Conservation (phyloP, 2,888 invertebrate species). For the Lissocephala sabroskyi region DNA sequence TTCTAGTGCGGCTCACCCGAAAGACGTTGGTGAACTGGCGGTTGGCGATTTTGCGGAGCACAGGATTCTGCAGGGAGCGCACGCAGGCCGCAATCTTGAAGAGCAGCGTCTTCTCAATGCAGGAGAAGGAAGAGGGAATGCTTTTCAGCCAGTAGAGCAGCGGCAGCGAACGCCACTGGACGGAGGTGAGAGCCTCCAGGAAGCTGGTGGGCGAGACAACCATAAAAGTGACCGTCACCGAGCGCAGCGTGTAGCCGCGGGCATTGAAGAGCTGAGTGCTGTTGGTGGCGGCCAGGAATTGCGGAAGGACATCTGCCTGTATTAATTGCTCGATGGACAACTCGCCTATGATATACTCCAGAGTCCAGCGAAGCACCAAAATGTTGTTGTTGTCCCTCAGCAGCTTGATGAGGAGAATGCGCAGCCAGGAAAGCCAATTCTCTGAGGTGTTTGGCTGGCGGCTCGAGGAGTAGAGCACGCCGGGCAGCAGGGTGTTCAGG, state of each 20-base stretch:
- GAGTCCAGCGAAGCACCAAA: conserved; percentile 64
- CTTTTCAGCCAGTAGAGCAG: conserved; percentile 53
- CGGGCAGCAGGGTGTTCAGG: conserved; percentile 36
- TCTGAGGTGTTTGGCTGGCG: conserved; percentile 4
- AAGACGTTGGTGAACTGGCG: no score
- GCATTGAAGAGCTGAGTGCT: conserved; percentile 59
- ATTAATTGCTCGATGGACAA: conserved; percentile 34
- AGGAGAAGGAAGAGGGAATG: conserved; percentile 6
- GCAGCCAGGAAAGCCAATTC: conserved; percentile 37
- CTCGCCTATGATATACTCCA: conserved; percentile 47
- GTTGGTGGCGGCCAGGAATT: conserved; percentile 61
- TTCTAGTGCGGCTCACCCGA: no score
- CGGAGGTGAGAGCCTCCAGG: conserved; percentile 25
- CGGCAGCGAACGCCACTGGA: conserved; percentile 66
- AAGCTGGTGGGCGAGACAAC: conserved; percentile 7
- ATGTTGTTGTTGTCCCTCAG: conserved; percentile 59
- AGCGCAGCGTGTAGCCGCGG: conserved; percentile 34
- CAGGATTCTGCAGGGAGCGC: conserved; percentile 45
- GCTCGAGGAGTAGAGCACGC: conserved; percentile 11
- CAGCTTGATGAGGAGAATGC: conserved; percentile 51
- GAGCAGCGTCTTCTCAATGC: conserved; percentile 27
- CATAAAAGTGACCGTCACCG: conserved; percentile 26
- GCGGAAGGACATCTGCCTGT: conserved; percentile 26
- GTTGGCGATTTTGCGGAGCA: conserved; percentile 31
- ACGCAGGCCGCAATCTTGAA: conserved; percentile 42